Conservation (phyloP, 1,140 invertebrate genomes). For the Drosophila triauraria region DNA sequence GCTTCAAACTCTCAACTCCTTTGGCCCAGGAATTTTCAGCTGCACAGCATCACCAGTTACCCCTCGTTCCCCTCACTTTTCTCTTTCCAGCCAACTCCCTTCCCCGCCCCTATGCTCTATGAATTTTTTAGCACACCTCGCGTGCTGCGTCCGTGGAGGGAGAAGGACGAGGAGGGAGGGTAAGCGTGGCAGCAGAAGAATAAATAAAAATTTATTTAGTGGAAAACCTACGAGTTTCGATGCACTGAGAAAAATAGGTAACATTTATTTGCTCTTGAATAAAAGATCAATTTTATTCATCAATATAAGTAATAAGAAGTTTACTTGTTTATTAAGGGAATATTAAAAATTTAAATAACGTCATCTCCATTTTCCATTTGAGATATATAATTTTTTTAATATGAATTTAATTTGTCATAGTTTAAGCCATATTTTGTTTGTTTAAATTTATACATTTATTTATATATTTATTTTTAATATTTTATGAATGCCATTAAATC, state of each 20-base stretch:
- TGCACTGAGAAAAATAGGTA: constrained; percentile 12
- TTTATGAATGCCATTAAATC: neutral
- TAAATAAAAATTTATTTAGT: constrained; percentile 70
- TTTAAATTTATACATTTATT: no score
- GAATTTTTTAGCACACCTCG: constrained; percentile 69
- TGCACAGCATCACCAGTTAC: constrained; percentile 5
- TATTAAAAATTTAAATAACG: neutral
- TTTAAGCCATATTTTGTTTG: no score
- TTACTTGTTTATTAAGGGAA: no score
- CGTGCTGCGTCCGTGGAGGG: constrained; percentile 18
- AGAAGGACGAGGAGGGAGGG: neutral
- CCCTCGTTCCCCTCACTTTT: neutral
- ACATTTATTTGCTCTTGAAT: neutral
- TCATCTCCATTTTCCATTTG: no score
- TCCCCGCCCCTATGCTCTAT: constrained; percentile 22
- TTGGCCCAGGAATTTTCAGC: constrained; percentile 46
- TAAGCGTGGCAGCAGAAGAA: constrained; percentile 18
- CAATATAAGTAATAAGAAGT: neutral
- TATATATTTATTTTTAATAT: neutral
- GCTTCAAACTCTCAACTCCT: constrained; percentile 40
- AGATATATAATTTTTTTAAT: no score
- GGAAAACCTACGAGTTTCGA: constrained; percentile 44
- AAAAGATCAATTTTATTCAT: no score
- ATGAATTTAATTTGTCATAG: no score
- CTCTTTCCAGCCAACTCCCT: neutral